phyloP scores from a whole-genome alignment of 2,797 vertebrate species.

The Macrochelys suwanniensis region DNA sequence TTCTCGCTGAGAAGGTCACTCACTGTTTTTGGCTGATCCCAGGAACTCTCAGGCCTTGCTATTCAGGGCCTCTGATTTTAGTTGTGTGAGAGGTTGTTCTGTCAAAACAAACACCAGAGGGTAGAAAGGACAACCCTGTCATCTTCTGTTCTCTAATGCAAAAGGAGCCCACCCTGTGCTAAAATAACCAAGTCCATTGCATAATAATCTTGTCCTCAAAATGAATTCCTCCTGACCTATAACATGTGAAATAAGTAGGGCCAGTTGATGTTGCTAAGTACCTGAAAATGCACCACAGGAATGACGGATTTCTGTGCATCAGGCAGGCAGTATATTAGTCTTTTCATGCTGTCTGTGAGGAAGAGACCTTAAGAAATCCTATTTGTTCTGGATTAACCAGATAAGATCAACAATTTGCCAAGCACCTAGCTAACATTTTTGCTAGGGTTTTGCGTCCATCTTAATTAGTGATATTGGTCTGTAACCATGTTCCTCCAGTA shows the following conservation, averaged over 20 bases:
- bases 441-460: background rate
- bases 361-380: background rate
- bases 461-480: background rate
- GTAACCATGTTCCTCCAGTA: background rate
- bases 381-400: background rate
- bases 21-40: background rate
- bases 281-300: background rate
- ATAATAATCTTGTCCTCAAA: conserved; percentile 11
- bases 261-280: accelerated
- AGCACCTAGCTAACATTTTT: background rate
- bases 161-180: background rate
- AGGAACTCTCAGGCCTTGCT: background rate
- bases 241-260: background rate
- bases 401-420: background rate
- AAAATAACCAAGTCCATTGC: background rate
- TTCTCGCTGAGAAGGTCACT: background rate
- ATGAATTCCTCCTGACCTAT: background rate
- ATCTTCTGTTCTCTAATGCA: background rate
- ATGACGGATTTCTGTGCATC: background rate
- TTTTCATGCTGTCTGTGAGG: background rate
- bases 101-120: background rate
- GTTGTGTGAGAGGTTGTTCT: background rate
- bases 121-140: background rate
- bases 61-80: background rate
- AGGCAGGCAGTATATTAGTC: background rate